These are phyloP conservation scores for Amphiura filiformis DNA, from an alignment of 35 echinoderm and acorn worm genomes.

Conservation along the genomic window DNA sequence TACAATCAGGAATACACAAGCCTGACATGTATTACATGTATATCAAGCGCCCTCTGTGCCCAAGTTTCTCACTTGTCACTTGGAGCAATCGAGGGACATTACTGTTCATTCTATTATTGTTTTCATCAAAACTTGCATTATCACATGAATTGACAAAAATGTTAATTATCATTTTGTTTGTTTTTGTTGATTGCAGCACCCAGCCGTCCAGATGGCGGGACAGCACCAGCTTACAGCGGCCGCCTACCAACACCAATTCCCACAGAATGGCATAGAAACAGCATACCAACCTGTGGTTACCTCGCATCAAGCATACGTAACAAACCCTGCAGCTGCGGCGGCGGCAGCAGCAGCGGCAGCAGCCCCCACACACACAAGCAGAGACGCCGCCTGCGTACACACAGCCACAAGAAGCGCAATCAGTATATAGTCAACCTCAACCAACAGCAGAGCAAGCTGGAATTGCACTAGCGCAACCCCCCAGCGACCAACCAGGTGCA, in stretches of 20 bases:
- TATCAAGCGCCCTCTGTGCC: too few relatives aligned
- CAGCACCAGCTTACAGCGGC: not conserved
- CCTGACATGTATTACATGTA: too few relatives aligned
- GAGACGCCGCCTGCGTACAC: constrained; percentile 53
- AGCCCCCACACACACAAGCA: constrained; percentile 34
- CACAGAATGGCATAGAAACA: constrained; percentile 52
- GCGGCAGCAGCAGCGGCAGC: constrained; percentile 26
- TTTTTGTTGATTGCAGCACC: constrained; percentile 8
- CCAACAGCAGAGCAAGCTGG: constrained; percentile 39
- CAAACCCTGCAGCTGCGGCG: constrained; percentile 28
- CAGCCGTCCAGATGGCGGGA: constrained; percentile 22
- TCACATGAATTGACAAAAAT: too few relatives aligned
- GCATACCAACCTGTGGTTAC: constrained; percentile 41
- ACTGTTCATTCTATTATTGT: too few relatives aligned
- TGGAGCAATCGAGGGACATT: too few relatives aligned
- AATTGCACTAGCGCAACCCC: constrained; percentile 37
- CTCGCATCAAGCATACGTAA: constrained; percentile 6
- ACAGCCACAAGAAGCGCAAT: constrained; percentile 40
- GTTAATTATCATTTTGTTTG: too few relatives aligned
- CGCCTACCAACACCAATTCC: constrained; percentile 20
- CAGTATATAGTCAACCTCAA: constrained; percentile 45
- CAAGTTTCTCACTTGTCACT: too few relatives aligned
- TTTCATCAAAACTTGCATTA: too few relatives aligned
- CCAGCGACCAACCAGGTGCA: constrained; percentile 37
- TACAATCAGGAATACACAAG: too few relatives aligned